phyloP scores from a whole-genome alignment of 2,888 invertebrate species.

The Argynnis bischoffii region DNA sequence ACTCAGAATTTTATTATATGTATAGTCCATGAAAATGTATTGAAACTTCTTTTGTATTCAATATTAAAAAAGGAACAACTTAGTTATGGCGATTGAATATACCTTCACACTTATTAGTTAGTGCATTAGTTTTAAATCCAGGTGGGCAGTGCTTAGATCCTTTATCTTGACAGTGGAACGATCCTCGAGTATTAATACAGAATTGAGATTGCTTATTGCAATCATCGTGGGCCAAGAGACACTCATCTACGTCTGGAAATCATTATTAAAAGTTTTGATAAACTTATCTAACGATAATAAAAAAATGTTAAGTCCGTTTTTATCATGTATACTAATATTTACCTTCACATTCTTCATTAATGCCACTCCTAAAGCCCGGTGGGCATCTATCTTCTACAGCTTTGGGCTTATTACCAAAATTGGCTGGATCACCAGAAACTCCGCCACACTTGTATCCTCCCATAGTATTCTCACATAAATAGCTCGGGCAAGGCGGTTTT shows the following conservation, averaged over 20 bases:
- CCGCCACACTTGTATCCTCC: constrained; percentile 77
- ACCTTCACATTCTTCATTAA: constrained; percentile 77
- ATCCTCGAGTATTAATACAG: constrained; percentile 87
- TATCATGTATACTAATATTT: constrained; percentile 29
- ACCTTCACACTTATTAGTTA: constrained; percentile 83
- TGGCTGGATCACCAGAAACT: constrained; percentile 59
- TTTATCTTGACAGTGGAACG: constrained; percentile 85
- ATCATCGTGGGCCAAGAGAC: constrained; percentile 82
- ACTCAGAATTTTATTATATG: no score
- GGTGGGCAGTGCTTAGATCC: constrained; percentile 83
- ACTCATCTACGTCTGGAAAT: constrained; percentile 87
- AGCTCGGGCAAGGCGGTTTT: constrained; percentile 66
- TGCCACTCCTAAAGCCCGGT: constrained; percentile 72
- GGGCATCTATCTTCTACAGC: constrained; percentile 74
- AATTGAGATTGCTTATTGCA: constrained; percentile 85
- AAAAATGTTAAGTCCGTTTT: neutral
- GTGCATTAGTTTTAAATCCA: constrained; percentile 83
- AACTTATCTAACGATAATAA: neutral
- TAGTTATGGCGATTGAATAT: neutral
- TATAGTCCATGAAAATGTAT: neutral
- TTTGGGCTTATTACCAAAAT: constrained; percentile 46
- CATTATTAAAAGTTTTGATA: neutral
- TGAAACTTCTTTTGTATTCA: neutral
- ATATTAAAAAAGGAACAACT: no score
- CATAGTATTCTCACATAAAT: constrained; percentile 73